phyloP scores from a whole-genome alignment of 2,888 invertebrate genomes.

The Dolichomitus sp. region DNA sequence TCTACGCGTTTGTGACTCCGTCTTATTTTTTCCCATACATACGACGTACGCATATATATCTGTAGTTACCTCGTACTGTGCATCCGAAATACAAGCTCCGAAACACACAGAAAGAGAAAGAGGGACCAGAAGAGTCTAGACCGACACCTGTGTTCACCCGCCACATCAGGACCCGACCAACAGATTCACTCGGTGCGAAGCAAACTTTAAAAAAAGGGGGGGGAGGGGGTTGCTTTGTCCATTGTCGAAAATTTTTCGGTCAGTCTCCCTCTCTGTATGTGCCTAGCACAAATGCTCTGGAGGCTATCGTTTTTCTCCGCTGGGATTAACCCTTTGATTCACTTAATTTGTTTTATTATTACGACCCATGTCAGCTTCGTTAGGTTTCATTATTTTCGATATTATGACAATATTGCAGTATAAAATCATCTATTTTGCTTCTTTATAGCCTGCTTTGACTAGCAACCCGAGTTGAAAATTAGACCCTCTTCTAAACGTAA shows the following conservation, averaged over 20 bases:
- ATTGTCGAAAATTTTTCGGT: slow-evolving; percentile 41
- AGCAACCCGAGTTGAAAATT: no score
- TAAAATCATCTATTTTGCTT: neutral
- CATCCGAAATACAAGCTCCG: slow-evolving; percentile 71
- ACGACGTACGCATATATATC: slow-evolving; percentile 62
- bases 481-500: no score
- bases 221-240: slow-evolving; percentile 37
- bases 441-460: no score
- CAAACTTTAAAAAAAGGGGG: slow-evolving; percentile 39
- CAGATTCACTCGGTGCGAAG: slow-evolving; percentile 39
- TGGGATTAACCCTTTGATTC: slow-evolving; percentile 3
- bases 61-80: slow-evolving; percentile 58
- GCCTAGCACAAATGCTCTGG: neutral
- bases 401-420: neutral
- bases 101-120: slow-evolving; percentile 32
- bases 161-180: slow-evolving; percentile 66
- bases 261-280: neutral
- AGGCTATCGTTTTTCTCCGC: neutral
- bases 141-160: slow-evolving; percentile 84
- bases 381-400: neutral
- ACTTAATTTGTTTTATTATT: neutral
- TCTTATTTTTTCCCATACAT: slow-evolving; percentile 77
- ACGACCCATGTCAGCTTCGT: neutral
- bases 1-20: slow-evolving; percentile 63
- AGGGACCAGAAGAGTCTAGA: slow-evolving; percentile 82